Evolutionary conservation across 1,140 invertebrate species (phyloP).

Genomic region (Drosophila pectinifera): DNA sequence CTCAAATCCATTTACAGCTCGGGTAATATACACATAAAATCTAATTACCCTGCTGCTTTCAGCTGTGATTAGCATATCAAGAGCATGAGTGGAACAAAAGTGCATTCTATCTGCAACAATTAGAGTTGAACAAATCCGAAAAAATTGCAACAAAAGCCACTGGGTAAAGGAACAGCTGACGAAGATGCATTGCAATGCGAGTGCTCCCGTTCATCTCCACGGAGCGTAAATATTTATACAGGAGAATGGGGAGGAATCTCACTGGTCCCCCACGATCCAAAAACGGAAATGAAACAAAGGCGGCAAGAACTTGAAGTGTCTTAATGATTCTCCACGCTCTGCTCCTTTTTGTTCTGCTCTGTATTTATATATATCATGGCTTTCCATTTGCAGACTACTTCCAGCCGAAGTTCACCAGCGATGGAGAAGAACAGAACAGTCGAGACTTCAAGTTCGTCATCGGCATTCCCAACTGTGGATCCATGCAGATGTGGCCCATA

Average conservation of each 20-base stretch:
- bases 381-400: slow-evolving; percentile 85
- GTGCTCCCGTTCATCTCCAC: slow-evolving; percentile 28
- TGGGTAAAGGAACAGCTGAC: slow-evolving; percentile 19
- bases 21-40: slow-evolving; percentile 11
- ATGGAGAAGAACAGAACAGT: slow-evolving; percentile 86
- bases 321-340: slow-evolving; percentile 22
- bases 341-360: neutral
- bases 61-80: slow-evolving; percentile 34
- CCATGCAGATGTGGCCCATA: slow-evolving; percentile 89
- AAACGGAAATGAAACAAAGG: slow-evolving; percentile 20
- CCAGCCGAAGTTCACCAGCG: slow-evolving; percentile 88
- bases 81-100: slow-evolving; percentile 5
- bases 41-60: slow-evolving; percentile 16
- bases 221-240: slow-evolving; percentile 39
- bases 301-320: slow-evolving; percentile 24
- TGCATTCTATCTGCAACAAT: slow-evolving; percentile 13
- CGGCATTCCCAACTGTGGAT: slow-evolving; percentile 90
- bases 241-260: neutral
- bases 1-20: slow-evolving; percentile 3
- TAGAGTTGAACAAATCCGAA: slow-evolving; percentile 38
- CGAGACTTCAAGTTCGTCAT: slow-evolving; percentile 85
- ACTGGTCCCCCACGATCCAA: slow-evolving; percentile 11
- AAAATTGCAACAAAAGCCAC: slow-evolving; percentile 32
- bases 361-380: slow-evolving; percentile 6
- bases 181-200: slow-evolving; percentile 11